phyloP scores from a whole-genome alignment of 1,140 invertebrate species.

The Microvelia longipes region DNA sequence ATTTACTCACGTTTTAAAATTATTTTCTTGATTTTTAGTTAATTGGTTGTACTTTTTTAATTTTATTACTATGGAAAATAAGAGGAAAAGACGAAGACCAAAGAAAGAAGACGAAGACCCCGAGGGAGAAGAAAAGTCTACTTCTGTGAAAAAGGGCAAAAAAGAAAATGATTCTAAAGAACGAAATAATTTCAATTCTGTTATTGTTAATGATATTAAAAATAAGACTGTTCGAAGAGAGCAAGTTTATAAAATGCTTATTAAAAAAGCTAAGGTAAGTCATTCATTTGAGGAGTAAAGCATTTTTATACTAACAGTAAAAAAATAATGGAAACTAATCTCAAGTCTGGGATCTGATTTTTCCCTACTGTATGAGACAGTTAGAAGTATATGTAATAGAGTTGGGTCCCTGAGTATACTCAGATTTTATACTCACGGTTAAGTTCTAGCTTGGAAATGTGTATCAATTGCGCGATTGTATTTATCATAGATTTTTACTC shows the following conservation, averaged over 20 bases:
- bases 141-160: constrained; percentile 9
- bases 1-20: too few species aligned
- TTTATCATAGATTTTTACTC: too few species aligned
- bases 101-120: too few species aligned
- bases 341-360: too few species aligned
- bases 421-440: background rate
- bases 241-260: constrained; percentile 4
- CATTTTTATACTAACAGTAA: background rate
- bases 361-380: background rate
- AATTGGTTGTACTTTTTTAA: too few species aligned
- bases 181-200: background rate
- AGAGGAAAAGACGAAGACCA: too few species aligned
- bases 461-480: too few species aligned
- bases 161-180: background rate
- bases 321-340: background rate
- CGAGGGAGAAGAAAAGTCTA: too few species aligned
- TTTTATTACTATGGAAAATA: too few species aligned
- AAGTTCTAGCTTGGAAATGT: too few species aligned
- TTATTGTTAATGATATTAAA: constrained; percentile 11
- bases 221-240: constrained; percentile 12
- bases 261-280: constrained; percentile 11
- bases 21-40: too few species aligned
- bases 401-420: background rate
- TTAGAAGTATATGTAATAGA: background rate
- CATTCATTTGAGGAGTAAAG: too few species aligned